phyloP scores from a whole-genome alignment of 2,797 vertebrate genomes.

The Calcarius lapponicus region DNA sequence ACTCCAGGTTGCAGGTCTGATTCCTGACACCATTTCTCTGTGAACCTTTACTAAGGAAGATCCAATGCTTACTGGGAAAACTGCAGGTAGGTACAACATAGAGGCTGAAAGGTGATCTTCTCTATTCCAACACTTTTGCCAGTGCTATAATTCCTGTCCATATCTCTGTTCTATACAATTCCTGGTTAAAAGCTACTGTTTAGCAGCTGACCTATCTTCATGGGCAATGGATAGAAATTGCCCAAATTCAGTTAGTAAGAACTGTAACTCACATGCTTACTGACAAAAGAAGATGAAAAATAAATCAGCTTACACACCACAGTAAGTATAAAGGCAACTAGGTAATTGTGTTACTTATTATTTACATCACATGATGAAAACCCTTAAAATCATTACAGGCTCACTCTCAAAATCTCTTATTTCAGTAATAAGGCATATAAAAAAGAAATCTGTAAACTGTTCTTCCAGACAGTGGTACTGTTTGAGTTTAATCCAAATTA shows the following conservation, averaged over 20 bases:
- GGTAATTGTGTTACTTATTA: background rate
- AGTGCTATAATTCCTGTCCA: background rate
- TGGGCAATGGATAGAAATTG: background rate
- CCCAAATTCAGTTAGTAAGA: background rate
- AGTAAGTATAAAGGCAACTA: background rate
- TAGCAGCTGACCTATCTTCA: background rate
- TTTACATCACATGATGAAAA: background rate
- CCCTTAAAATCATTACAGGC: background rate
- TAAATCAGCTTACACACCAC: background rate
- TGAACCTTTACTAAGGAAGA: background rate
- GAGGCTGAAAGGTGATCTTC: background rate
- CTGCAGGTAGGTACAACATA: accelerated
- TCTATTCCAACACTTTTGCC: background rate
- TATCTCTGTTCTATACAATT: background rate
- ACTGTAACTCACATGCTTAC: background rate
- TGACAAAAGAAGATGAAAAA: background rate
- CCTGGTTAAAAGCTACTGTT: background rate
- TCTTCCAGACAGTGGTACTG: background rate
- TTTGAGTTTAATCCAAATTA: background rate
- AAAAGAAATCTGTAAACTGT: background rate
- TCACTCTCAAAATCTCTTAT: background rate
- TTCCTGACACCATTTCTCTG: background rate
- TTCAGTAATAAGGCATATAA: background rate
- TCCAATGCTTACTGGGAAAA: background rate
- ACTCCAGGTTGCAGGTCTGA: background rate